Conservation (phyloP, 2,888 invertebrate species). For the Leucoma salicis region DNA sequence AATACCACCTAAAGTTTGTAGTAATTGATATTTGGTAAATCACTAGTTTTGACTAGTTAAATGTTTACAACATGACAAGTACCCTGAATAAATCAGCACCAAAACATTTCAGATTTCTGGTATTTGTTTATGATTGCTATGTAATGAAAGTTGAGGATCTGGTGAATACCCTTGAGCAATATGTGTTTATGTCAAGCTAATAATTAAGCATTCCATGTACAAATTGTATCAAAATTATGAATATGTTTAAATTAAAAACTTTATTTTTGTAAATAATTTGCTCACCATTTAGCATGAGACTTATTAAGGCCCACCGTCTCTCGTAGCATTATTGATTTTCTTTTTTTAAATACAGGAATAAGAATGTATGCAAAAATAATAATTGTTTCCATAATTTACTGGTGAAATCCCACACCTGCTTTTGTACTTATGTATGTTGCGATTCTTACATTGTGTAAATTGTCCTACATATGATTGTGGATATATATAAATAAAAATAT, state of each 20-base stretch:
- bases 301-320: conserved; percentile 25
- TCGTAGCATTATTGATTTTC: background rate
- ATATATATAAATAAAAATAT: no score
- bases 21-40: no score
- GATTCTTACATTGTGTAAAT: no score
- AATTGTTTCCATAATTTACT: background rate
- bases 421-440: conserved; percentile 39
- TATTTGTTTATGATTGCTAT: no score
- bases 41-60: no score
- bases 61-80: no score
- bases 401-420: conserved; percentile 10
- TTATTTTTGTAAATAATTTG: conserved; percentile 11
- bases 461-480: no score
- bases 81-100: no score
- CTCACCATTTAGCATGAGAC: conserved; percentile 17
- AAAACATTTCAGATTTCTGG: no score
- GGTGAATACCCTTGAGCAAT: no score
- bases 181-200: conserved; percentile 8
- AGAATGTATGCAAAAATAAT: background rate
- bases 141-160: no score
- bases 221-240: conserved; percentile 7
- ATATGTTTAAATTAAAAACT: conserved; percentile 1
- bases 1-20: no score
- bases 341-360: background rate
- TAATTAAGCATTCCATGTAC: conserved; percentile 28